Evolutionary conservation across 1,140 invertebrate species (phyloP), one percentile per base, ranked within the genome.

Genomic region (Lordiphosa mommai): DNA sequence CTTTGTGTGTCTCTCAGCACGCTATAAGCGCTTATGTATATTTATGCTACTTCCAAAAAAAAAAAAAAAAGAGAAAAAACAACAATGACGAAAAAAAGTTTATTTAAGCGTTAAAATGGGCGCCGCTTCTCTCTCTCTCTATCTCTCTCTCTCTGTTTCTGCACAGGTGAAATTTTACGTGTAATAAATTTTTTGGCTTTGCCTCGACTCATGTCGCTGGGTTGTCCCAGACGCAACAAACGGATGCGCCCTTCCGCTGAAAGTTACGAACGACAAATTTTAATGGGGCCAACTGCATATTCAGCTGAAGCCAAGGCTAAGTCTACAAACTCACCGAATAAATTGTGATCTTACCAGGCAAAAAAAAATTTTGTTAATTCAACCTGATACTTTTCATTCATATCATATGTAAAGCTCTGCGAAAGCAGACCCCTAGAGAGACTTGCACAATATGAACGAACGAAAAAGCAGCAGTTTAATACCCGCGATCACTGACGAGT

Each of bases 121-220:
- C 30, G 61, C 47, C 12, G 55, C 56, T 50, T 30, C 33, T 46
- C 16, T 30, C 37, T 38, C 13, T 38, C 6, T 16, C 36, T 38
- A 13, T 16, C 36, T 17, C 13, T 9, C 9, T 40, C 6, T 32
- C 8, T 27, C 29, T 46, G 4, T 27, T 3, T 30, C 16, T 57
- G 27, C 52, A 43, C 72, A 76, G 72, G 67, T 63, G 46, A 77
- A 76, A 72, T 77, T 77, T 72, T 61, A 63, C 36, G 63, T 77
- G 73, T 59, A 72, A 77, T 77, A 79, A 72, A 79, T 77, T 79
- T 63, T 57, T 72, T 64, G 73, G 69, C 55, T 77, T 77, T 56
- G 57, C 52, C 57, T 61, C 51, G 43, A 32, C 20, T 20, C 20
- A 20, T 20, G 20, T 20, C 20, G 20, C 4, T 2, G 20, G 20